Conservation (phyloP, 2,797 vertebrate species). For the Spheniscus humboldti region DNA sequence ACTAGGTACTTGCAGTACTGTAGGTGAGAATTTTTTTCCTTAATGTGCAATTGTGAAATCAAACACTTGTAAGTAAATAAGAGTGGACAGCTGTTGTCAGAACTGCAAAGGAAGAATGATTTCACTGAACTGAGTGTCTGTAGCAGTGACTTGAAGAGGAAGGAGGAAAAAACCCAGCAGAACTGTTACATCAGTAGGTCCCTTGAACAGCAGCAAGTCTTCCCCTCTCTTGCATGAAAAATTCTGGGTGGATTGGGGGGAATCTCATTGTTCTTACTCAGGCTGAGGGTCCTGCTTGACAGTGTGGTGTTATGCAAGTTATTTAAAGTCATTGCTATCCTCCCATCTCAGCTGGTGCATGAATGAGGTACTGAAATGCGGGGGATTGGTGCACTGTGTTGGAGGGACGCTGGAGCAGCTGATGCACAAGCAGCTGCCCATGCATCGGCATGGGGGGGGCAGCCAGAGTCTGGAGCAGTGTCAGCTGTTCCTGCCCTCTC, state of each 20-base stretch:
- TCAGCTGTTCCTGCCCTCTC: background rate
- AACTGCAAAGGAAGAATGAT: background rate
- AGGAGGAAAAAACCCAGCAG: background rate
- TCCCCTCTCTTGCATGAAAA: background rate
- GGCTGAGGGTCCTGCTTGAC: background rate
- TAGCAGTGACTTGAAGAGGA: background rate
- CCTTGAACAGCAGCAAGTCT: background rate
- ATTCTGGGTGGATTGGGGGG: background rate
- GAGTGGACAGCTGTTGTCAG: background rate
- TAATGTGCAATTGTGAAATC: background rate
- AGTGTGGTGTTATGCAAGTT: accelerated
- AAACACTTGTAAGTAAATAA: background rate
- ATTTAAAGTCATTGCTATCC: background rate
- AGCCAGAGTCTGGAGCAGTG: background rate
- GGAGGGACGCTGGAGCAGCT: background rate
- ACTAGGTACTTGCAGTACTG: background rate
- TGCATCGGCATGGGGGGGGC: accelerated
- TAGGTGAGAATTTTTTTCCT: background rate
- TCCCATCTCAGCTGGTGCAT: background rate
- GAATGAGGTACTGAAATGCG: background rate
- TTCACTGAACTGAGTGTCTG: background rate
- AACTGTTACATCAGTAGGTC: background rate
- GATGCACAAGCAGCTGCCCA: background rate
- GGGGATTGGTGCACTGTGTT: background rate
- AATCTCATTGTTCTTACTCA: background rate